These are phyloP conservation scores for Mesorhabditis belari DNA, from an alignment of 2,888 invertebrate genomes.

Conservation along the genomic window DNA sequence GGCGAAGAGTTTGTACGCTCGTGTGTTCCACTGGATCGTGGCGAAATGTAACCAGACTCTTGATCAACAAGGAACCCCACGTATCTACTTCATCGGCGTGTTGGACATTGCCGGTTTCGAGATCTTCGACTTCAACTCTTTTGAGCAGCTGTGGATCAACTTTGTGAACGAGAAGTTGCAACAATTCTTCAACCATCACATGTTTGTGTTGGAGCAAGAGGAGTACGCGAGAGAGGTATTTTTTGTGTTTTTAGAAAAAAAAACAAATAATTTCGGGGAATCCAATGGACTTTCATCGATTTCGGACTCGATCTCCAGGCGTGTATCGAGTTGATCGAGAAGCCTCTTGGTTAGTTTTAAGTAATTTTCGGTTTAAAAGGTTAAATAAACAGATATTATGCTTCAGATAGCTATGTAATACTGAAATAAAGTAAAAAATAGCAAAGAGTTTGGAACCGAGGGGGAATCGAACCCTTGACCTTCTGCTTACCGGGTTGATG, in stretches of 20 bases:
- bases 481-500: no score
- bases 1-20: constrained; percentile 57
- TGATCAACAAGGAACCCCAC: constrained; percentile 55
- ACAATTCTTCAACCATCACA: constrained; percentile 61
- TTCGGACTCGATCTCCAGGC: constrained; percentile 93
- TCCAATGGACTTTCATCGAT: constrained; percentile 92
- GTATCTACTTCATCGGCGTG: constrained; percentile 52
- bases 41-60: constrained; percentile 96
- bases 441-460: no score
- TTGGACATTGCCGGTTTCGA: constrained; percentile 60
- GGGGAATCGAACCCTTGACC: no score
- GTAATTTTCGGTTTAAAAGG: no score
- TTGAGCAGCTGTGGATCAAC: constrained; percentile 60
- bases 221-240: constrained; percentile 32
- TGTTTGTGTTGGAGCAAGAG: constrained; percentile 59
- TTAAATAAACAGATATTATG: no score
- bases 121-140: constrained; percentile 60
- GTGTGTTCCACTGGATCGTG: constrained; percentile 74
- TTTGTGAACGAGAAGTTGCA: constrained; percentile 60
- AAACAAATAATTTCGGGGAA: constrained; percentile 85
- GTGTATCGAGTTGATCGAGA: constrained; percentile 90
- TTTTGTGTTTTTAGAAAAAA: constrained; percentile 54
- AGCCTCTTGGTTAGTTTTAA: no score
- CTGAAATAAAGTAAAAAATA: no score
- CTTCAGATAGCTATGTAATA: no score